phyloP scores from a whole-genome alignment of 2,113 vertebrate species.

The Embiotoca jacksoni region DNA sequence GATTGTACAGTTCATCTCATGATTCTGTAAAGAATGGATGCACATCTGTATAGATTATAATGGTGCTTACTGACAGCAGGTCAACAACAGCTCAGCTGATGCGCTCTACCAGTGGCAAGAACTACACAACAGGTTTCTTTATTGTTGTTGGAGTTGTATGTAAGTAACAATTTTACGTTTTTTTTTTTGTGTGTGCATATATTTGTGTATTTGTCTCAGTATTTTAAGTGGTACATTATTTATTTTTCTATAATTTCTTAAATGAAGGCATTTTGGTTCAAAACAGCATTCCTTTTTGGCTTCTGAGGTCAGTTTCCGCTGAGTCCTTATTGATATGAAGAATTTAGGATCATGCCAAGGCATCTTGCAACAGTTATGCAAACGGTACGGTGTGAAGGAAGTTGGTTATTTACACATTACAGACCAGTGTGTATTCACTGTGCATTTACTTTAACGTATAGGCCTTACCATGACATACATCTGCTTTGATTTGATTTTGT shows the following conservation, averaged over 20 bases:
- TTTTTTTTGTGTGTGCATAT: conserved; percentile 53
- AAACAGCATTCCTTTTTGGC: conserved; percentile 81
- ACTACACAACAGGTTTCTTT: conserved; percentile 69
- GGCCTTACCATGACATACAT: conserved; percentile 55
- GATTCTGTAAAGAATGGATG: conserved; percentile 24
- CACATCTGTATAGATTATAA: conserved; percentile 47
- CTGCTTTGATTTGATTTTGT: conserved; percentile 49
- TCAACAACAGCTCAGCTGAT: conserved; percentile 43
- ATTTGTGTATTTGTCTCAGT: conserved; percentile 79
- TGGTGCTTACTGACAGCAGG: conserved; percentile 60
- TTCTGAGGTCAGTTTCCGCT: conserved; percentile 36
- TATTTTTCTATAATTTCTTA: conserved; percentile 83
- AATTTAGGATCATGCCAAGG: conserved; percentile 23
- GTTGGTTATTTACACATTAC: conserved; percentile 35
- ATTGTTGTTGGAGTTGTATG: conserved; percentile 62
- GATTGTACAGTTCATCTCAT: conserved; percentile 44
- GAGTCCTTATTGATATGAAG: conserved; percentile 30
- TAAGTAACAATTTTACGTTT: conserved; percentile 42
- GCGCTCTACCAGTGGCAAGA: conserved; percentile 51
- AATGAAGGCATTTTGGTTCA: conserved; percentile 77
- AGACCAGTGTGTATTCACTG: conserved; percentile 33
- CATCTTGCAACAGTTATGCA: conserved; percentile 12
- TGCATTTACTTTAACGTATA: conserved; percentile 42
- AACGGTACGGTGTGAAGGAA: conserved; percentile 18
- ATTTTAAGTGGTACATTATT: conserved; percentile 80